Evolutionary conservation across 2,888 invertebrate genomes (phyloP), one percentile per base, ranked within the genome.

Genomic region (Diogma glabrata): DNA sequence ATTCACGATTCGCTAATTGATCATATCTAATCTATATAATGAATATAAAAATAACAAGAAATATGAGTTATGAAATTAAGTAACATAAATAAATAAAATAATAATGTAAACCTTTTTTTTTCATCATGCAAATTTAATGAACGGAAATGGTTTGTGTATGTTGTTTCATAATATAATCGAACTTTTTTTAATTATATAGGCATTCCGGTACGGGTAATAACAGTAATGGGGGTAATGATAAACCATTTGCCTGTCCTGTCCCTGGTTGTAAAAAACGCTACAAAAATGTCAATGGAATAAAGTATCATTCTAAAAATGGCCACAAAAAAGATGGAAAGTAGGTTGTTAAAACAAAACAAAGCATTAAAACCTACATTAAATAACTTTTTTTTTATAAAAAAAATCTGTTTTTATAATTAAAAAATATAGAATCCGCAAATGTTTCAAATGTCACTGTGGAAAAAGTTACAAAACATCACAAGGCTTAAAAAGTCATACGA

Each of bases 231-330:
- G 72, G 71, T 55, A 70, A 67, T 57, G 85, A 87, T 64, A 88
- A 87, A 66, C 87, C 87, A 2, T 88, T 85, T 70, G 84, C 82
- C 7, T 90, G 90, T 66, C 87, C 87, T 2, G 84, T 89, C 53
- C 87, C 87, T 48, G 88, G 88, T 46, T 90, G 89, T 71, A 84
- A 85, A 69, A 90, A 90, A 65, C 76, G 86, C 38, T 90, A 90
- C 71, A 89, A 89, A 69, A 90, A 89, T 66, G 82, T 87, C 52
- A 89, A 89, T 68, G 89, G 89, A 52, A 87, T 89, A 63, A 89
- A 88, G 65, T 89, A 90, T 68, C 89, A 90, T 70, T 85, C 85
- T 40, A 86, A 87, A 69, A 87, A 88, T 67, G 87, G 87, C 8
- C 89, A 90, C 68, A 85, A 87, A 70, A 86, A 85, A 67, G 86